These are phyloP conservation scores for Leuctra nigra DNA, from an alignment of 2,888 invertebrate species.

Conservation along the genomic window DNA sequence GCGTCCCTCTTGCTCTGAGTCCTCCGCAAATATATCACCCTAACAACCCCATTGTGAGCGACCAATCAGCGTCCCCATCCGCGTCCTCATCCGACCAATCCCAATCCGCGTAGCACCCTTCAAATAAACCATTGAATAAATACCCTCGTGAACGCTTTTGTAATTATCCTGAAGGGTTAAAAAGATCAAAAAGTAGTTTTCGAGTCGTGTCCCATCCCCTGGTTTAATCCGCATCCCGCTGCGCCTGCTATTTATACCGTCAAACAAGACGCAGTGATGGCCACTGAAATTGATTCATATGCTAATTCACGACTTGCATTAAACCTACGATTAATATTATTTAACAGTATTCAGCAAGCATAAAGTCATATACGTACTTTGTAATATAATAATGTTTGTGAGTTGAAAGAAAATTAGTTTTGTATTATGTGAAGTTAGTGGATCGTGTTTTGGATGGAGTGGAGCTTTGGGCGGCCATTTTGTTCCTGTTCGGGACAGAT, in stretches of 20 bases:
- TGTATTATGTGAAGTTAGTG: not conserved
- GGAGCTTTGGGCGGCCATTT: not conserved
- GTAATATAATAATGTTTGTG: too few relatives aligned
- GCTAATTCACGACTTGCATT: not conserved
- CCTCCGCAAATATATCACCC: slow-evolving; percentile 10
- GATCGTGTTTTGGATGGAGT: not conserved
- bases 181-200: not conserved
- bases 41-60: slow-evolving; percentile 13
- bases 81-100: not conserved
- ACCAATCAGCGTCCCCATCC: slow-evolving; percentile 15
- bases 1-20: too few relatives aligned
- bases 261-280: too few relatives aligned
- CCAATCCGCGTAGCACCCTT: not conserved
- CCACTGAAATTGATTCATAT: not conserved
- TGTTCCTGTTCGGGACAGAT: not conserved
- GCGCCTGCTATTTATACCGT: too few relatives aligned
- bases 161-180: not conserved
- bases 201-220: too few relatives aligned
- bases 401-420: too few relatives aligned
- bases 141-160: not conserved
- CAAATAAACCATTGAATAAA: not conserved
- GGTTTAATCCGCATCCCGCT: not conserved
- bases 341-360: too few relatives aligned
- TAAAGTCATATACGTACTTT: too few relatives aligned
- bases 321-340: slow-evolving; percentile 1